phyloP scores from a whole-genome alignment of 2,113 vertebrate genomes.

The Tyto alba region DNA sequence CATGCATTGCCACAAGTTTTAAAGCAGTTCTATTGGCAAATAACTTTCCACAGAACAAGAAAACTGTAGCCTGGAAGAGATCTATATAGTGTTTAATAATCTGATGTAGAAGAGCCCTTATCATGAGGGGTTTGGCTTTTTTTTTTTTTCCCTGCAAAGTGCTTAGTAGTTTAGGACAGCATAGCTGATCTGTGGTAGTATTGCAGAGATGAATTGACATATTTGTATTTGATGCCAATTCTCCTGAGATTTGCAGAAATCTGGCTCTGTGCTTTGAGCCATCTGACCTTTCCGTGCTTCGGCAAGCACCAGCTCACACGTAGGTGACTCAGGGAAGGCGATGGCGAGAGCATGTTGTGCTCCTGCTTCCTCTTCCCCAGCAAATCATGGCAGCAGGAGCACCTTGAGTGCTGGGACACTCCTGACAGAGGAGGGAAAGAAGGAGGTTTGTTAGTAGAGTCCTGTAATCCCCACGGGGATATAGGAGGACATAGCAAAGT shows the following conservation, averaged over 20 bases:
- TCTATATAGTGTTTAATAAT: background rate
- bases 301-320: accelerated
- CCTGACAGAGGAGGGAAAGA: background rate
- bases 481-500: background rate
- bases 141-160: background rate
- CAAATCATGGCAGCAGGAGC: background rate
- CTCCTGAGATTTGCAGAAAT: background rate
- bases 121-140: background rate
- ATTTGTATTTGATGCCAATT: background rate
- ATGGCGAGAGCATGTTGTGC: background rate
- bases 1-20: background rate
- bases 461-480: background rate
- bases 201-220: background rate
- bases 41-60: background rate
- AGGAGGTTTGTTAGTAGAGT: background rate
- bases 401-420: accelerated
- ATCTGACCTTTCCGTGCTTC: background rate
- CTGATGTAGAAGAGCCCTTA: background rate
- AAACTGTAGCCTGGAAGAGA: background rate
- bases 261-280: background rate
- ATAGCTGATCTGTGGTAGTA: accelerated
- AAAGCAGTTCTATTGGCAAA: background rate
- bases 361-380: background rate
- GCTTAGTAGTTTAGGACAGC: background rate
- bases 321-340: background rate